phyloP scores from a whole-genome alignment of 2,888 invertebrate species.

The Panopea generosa region DNA sequence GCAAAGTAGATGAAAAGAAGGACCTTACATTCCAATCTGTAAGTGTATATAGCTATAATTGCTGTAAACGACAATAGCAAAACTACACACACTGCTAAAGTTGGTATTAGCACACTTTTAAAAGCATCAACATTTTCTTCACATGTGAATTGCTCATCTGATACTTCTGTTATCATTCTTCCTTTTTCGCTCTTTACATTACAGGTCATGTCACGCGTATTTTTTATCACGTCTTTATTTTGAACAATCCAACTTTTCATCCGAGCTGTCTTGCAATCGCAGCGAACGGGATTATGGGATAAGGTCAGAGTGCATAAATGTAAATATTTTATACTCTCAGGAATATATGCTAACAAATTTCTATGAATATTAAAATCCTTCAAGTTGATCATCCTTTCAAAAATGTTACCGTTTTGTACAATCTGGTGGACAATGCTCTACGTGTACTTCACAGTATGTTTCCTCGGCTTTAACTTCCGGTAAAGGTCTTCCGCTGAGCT shows the following conservation, averaged over 20 bases:
- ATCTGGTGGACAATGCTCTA: slow-evolving; percentile 24
- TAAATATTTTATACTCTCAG: not conserved
- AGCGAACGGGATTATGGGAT: slow-evolving; percentile 57
- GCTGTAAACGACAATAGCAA: slow-evolving; percentile 30
- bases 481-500: slow-evolving; percentile 36
- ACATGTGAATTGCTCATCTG: slow-evolving; percentile 60
- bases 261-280: slow-evolving; percentile 68
- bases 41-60: slow-evolving; percentile 44
- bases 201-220: slow-evolving; percentile 55
- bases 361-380: not conserved
- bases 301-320: not conserved
- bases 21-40: slow-evolving; percentile 66
- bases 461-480: slow-evolving; percentile 33
- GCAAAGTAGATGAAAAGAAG: slow-evolving; percentile 67
- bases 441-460: slow-evolving; percentile 6
- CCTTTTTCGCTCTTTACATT: slow-evolving; percentile 39
- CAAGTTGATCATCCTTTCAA: no score
- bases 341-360: not conserved
- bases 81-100: slow-evolving; percentile 34
- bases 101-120: slow-evolving; percentile 55
- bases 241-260: slow-evolving; percentile 65
- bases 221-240: slow-evolving; percentile 27
- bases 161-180: slow-evolving; percentile 33
- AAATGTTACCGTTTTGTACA: no score
- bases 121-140: slow-evolving; percentile 40